phyloP scores from a whole-genome alignment of 2,797 vertebrate genomes.

The Pterois miles region DNA sequence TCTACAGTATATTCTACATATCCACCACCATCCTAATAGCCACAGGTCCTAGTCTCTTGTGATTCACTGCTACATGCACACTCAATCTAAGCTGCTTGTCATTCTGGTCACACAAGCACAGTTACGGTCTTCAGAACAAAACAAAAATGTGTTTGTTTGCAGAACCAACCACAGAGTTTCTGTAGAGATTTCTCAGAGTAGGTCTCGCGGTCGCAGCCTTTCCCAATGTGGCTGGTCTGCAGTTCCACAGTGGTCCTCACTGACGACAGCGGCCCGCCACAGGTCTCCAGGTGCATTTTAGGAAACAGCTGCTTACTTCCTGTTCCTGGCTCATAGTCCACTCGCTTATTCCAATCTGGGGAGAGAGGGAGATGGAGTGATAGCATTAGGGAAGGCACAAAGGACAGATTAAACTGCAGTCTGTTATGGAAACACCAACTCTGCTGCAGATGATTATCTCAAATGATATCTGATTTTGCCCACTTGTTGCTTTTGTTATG shows the following conservation, averaged over 20 bases:
- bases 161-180: conserved; percentile 91
- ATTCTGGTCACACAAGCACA: conserved; percentile 6
- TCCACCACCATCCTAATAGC: conserved; percentile 18
- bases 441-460: conserved; percentile 18
- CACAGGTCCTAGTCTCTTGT: conserved; percentile 13
- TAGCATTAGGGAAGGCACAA: background rate
- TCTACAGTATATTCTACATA: conserved; percentile 16
- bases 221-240: conserved; percentile 93
- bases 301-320: conserved; percentile 93
- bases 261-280: conserved; percentile 91
- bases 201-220: conserved; percentile 94
- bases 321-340: conserved; percentile 94
- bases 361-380: conserved; percentile 24
- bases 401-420: background rate
- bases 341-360: conserved; percentile 91
- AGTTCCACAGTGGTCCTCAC: conserved; percentile 90
- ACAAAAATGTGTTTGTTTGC: background rate
- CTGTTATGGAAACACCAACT: background rate
- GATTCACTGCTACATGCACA: conserved; percentile 17
- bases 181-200: conserved; percentile 96
- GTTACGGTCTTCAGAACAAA: conserved; percentile 1
- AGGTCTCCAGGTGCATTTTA: conserved; percentile 93
- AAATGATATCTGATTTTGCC: conserved; percentile 13
- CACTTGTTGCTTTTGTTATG: conserved; percentile 20
- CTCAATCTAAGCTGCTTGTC: conserved; percentile 4